Base-by-base conservation (phyloP, 2,797 vertebrate genomes). In the Enteromius fasciolatus region DNA sequence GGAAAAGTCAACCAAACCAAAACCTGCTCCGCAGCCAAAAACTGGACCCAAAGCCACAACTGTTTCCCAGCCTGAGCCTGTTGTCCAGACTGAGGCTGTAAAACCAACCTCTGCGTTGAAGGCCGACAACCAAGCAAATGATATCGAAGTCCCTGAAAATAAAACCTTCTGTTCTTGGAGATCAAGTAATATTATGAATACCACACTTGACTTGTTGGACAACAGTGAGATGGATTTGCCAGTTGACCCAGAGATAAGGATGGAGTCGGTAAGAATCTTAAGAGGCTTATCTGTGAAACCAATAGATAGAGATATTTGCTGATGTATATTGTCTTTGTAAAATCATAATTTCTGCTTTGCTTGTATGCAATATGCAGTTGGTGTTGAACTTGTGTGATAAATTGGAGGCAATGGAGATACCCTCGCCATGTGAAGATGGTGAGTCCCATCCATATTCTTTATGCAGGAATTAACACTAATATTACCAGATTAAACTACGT, bases 361-460 rank as follows among this genome's bases (percentile, higher is more conserved):
- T 64, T 64, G 18, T 31, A 31, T 64, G 14, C 14, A 63, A 63
- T 63, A 63, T 63, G 31, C 84, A 95, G 94, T 73, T 95, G 86
- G 92, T 95, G 85, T 74, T 95, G 41, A 95, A 95, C 87, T 88
- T 95, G 72, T 95, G 93, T 86, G 89, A 91, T 4, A 91, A 87
- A 25, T 78, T 95, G 86, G 94, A 94, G 1, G 92, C 92, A 48
- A 86, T 94, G 93, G 88, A 57, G 3, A 89, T 80, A 0, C 90
- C 92, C 2, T 93, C 90, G 0, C 52, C 2, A 14, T 88, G 83
- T 80, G 75, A 83, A 0, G 84, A 87, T 14, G 85, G 92, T 94
- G 81, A 85, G 88, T 87, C 48, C 17, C 25, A 68, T 57, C 2
- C 5, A 10, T 4, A 68, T 25, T 68, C 7, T 41, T 41, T 66